Evolutionary conservation across 2,113 vertebrate species (phyloP), one percentile per base, ranked within the genome.

Genomic region (Danionella cerebrum): DNA sequence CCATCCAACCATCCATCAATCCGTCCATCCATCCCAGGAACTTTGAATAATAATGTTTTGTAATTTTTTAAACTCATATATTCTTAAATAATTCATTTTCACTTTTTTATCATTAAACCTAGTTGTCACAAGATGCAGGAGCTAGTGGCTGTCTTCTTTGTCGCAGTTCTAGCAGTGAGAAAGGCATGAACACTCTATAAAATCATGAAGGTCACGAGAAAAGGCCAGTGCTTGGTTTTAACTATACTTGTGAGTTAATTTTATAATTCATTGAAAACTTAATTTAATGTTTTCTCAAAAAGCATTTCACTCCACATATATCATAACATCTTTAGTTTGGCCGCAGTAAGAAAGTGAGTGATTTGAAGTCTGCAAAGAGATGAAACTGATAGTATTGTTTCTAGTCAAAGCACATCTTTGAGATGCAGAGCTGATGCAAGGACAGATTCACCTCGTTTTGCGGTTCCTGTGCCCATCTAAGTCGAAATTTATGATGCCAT

Each of bases 141-240:
- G 72, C 77, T 72, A 76, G 21, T 83, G 81, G 82, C 83, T 81
- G 79, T 85, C 79, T 80, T 83, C 78, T 85, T 84, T 89, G 86
- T 83, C 87, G 87, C 87, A 89, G 85, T 86, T 81, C 80, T 85
- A 84, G 85, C 83, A 82, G 75, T 78, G 83, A 71, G 83, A 80
- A 69, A 55, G 65, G 76, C 77, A 73, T 81, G 80, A 86, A 72
- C 68, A 79, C 79, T 41, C 13, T 53, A 24, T 12, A 9, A 29
- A 38, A 16, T n/a, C n/a, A n/a, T 31, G 24, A 60, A 44, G 39
- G 24, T 45, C 39, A 60, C 12, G 21, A 16, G 25, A 14, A 21
- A 31, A 45, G 29, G 9, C 6, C n/a, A 31, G 18, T 31, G 19
- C 22, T 21, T 36, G 19, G 36, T 58, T 25, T n/a, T 4, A 2